Percentiles rank a stretch among this genome's conserved stretches.
Evolutionary conservation across 2,888 invertebrate genomes (phyloP).

Genomic region (Rotaria magnacalcarata): DNA sequence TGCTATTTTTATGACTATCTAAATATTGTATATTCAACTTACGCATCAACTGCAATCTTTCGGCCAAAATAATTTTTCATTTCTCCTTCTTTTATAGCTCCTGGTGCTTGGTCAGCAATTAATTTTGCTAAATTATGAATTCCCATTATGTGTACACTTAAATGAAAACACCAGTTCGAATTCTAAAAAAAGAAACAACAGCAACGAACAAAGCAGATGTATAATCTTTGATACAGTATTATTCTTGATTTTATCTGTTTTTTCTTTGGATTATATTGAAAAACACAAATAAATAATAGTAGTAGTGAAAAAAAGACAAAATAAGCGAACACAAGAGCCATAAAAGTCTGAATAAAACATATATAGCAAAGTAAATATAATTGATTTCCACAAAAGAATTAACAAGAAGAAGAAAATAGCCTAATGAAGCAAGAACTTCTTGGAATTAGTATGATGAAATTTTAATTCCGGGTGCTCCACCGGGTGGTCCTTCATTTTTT

Average conservation of each 20-base stretch:
- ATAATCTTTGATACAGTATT: not conserved
- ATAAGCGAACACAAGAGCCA: not conserved
- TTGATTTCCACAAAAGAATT: not conserved
- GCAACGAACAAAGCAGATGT: not conserved
- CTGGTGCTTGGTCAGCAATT: constrained; percentile 85
- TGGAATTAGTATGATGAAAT: not conserved
- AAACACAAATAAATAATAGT: not conserved
- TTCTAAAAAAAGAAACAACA: not conserved
- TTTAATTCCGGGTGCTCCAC: constrained; percentile 34
- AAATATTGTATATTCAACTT: not conserved
- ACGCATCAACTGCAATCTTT: constrained; percentile 95
- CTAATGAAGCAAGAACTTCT: not conserved
- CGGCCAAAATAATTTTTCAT: constrained; percentile 95
- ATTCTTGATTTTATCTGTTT: not conserved
- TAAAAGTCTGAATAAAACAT: not conserved
- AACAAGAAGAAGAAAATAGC: constrained; percentile 13
- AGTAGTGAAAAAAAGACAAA: not conserved
- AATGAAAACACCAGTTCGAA: not conserved
- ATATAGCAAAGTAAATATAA: not conserved
- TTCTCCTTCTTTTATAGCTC: constrained; percentile 86
- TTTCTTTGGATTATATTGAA: not conserved
- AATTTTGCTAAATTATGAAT: constrained; percentile 88
- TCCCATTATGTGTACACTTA: constrained; percentile 69
- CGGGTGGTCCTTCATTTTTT: constrained; percentile 38
- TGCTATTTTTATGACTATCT: too few relatives aligned